A percentile compares a stretch with the other conserved stretches of the same genome.
phyloP scores from a whole-genome alignment of 2,888 invertebrate species.

The Mesodorylaimus sp. region DNA sequence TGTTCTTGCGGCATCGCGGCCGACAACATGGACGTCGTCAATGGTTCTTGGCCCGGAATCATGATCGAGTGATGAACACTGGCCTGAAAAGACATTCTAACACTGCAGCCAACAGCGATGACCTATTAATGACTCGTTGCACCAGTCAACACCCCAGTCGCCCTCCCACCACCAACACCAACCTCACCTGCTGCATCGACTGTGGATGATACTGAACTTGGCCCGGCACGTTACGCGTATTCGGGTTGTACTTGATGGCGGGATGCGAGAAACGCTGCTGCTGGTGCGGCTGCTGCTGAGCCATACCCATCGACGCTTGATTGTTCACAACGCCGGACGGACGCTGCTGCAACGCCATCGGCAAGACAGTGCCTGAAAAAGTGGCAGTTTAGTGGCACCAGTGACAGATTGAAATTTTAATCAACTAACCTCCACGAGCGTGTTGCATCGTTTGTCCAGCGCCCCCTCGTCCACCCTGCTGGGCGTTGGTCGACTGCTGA shows the following conservation, averaged over 20 bases:
- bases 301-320: too few relatives aligned
- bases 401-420: too few relatives aligned
- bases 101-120: too few relatives aligned
- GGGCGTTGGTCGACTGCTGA: too few relatives aligned
- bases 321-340: slow-evolving; percentile 8
- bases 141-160: too few relatives aligned
- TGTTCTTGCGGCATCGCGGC: slow-evolving; percentile 87
- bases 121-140: too few relatives aligned
- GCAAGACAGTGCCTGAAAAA: too few relatives aligned
- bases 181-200: slow-evolving; percentile 17
- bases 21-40: slow-evolving; percentile 89
- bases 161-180: neutral
- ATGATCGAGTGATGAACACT: slow-evolving; percentile 14
- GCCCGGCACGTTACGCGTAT: slow-evolving; percentile 27
- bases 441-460: too few relatives aligned
- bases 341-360: slow-evolving; percentile 15
- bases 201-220: slow-evolving; percentile 19
- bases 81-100: too few relatives aligned
- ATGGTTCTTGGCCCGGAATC: slow-evolving; percentile 70
- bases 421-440: too few relatives aligned
- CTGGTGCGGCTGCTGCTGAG: slow-evolving; percentile 34
- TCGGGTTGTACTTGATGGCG: too few relatives aligned
- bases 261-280: slow-evolving; percentile 8
- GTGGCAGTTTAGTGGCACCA: too few relatives aligned
- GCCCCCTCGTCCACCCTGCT: slow-evolving; percentile 11